Base-by-base conservation (phyloP, 2,888 invertebrate species). In the Andrena marginata region DNA sequence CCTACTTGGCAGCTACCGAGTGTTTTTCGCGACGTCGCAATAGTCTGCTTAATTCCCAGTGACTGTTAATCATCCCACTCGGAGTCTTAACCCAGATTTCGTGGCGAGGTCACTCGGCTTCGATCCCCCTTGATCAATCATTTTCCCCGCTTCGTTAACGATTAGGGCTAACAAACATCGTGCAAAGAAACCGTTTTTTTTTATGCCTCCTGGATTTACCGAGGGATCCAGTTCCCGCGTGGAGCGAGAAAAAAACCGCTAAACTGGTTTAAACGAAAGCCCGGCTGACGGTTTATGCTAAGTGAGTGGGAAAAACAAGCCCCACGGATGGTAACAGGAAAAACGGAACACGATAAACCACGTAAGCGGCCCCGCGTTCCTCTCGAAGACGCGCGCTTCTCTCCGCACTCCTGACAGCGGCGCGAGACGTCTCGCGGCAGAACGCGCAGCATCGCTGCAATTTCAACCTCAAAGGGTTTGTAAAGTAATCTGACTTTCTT, bases 391-490 rank as follows among this genome's bases (percentile, higher is more conserved):
- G 64, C 68, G 65, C 51, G 42, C 23, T 33, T 23, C 64, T 65
- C 56, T 2, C 10, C 56, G 49, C 29, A 67, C 51, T 70, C 69
- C 64, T 10, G 64, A 59, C 77, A 62, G 23, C 60, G 29, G 29
- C 10, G 51, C 78, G 72, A 56, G 48, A 62, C 62, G 49, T 29
- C 1, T 54, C 20, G n/a, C 54, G 35, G 26, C 42, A 42, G 42
- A 42, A 42, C 42, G 42, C 29, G 60, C 51, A 16, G 68, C 72
- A 20, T n/a, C 56, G 51, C 62, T 26, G 59, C 69, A 65, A 73
- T 80, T 77, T 77, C 62, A 70, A 56, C 56, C 73, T 76, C 77
- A 70, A 80, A 83, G 77, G 62, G 70, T 42, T 70, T 8, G 56
- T 62, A 65, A 77, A 62, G 64, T 56, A 73, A 73, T 65, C 76